Base-by-base conservation (phyloP, 2,888 invertebrate species). In the Chymomyza caudatula region DNA sequence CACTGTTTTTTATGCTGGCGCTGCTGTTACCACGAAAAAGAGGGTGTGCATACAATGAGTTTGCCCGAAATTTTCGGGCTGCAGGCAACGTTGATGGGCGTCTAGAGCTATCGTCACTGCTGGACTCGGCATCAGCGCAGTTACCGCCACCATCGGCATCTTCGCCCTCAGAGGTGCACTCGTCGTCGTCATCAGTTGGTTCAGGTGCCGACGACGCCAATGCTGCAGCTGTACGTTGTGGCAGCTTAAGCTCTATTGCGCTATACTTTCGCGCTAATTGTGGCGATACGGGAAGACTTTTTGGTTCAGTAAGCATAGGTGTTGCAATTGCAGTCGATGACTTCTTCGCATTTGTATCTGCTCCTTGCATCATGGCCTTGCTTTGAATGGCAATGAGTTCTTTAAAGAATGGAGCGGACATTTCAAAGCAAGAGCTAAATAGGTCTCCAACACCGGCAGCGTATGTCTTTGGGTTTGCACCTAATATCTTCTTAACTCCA, bases 401-500 rank as follows among this genome's bases (percentile, higher is more conserved):
- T 67, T 88, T 89, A 53, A 92, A 91, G 69, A 92, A 92, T 49
- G 96, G 94, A 0, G 95, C 94, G 1, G 95, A 94, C 77, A 95
- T 91, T 87, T 95, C 95, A 85, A 94, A 93, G 88, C 95, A 95
- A 5, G 95, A 95, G 54, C 95, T 95, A 87, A 95, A 95, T 51
- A 93, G 88, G 82, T 93, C 93, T 43, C 91, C 91, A 25, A 91
- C 91, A 42, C 91, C 90, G 0, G 91, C 89, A 2, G 91, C 89
- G 67, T 91, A 91, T 0, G 91, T 91, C 70, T 90, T 91, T 56
- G 92, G 90, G 83, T 90, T 91, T 44, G 93, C 93, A 69, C 95
- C 96, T 3, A 96, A 92, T 71, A 96, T 94, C 91, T 95, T 96
- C 90, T 94, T 95, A 61, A 96, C 96, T 73, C 96, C 96, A 71